Evolutionary conservation across 2,797 vertebrate genomes (phyloP).

Genomic region (Manis javanica): DNA sequence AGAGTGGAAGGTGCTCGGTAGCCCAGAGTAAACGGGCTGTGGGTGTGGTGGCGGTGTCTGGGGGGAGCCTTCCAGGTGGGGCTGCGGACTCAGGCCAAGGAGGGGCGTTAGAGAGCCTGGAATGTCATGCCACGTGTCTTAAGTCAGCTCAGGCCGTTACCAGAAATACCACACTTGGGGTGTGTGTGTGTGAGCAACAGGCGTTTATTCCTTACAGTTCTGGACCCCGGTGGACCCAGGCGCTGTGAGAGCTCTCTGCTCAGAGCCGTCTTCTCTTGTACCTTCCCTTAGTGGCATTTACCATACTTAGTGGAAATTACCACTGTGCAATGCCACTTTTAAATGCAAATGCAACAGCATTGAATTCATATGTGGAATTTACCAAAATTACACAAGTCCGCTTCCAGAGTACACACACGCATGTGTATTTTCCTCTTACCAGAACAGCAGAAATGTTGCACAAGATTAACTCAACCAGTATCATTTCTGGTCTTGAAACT

Average conservation of each 20-base stretch:
- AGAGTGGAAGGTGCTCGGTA: background rate
- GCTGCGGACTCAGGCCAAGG: background rate
- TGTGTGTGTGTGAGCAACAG: background rate
- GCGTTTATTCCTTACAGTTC: background rate
- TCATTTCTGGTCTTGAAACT: accelerated
- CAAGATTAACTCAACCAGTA: too few relatives aligned
- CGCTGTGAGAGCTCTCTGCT: background rate
- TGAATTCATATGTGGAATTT: too few relatives aligned
- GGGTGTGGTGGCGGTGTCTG: background rate
- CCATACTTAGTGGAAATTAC: background rate
- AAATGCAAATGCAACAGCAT: background rate
- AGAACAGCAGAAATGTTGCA: background rate
- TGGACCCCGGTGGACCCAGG: background rate
- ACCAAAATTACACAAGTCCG: accelerated
- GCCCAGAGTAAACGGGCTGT: background rate
- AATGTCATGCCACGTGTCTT: accelerated
- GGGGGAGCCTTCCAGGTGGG: background rate
- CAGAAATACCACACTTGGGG: background rate
- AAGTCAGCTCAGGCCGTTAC: accelerated
- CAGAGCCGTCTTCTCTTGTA: background rate
- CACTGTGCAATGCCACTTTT: background rate
- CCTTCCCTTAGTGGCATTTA: background rate
- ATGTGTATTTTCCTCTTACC: background rate
- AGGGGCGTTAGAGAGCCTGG: background rate
- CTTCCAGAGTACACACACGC: background rate